A percentile compares a stretch with the other conserved stretches of the same genome.
Evolutionary conservation across 2,113 vertebrate species (phyloP).

Genomic region (Clarias macrocephalus): DNA sequence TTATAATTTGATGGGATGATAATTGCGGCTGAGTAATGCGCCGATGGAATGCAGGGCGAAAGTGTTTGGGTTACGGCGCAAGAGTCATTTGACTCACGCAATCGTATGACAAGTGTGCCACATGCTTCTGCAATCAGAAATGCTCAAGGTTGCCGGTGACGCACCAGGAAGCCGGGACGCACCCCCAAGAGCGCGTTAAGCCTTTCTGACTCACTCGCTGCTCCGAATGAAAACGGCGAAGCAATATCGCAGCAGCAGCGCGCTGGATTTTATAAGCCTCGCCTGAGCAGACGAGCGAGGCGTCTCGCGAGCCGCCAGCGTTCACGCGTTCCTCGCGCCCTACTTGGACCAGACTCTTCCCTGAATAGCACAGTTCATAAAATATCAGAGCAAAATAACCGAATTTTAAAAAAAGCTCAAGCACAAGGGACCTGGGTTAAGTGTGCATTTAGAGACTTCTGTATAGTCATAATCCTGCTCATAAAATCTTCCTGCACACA

Average conservation of each 20-base stretch:
- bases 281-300: background rate
- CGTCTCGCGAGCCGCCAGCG: background rate
- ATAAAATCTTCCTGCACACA: conserved; percentile 18
- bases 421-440: conserved; percentile 13
- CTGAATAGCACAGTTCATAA: background rate
- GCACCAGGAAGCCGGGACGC: conserved; percentile 22
- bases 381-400: conserved; percentile 6
- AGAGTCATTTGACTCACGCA: conserved; percentile 12
- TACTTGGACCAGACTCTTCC: background rate
- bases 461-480: conserved; percentile 12
- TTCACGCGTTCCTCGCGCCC: background rate
- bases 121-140: conserved; percentile 25
- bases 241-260: background rate
- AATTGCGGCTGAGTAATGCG: background rate
- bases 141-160: conserved; percentile 29
- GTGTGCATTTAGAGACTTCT: conserved; percentile 22
- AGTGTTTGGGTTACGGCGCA: background rate
- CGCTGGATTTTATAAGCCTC: conserved; percentile 14
- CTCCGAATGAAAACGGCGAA: conserved; percentile 3
- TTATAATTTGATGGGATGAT: background rate
- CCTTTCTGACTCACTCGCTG: conserved; percentile 24
- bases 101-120: conserved; percentile 23
- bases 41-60: background rate
- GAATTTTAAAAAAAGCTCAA: background rate
- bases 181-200: conserved; percentile 18